phyloP scores from a whole-genome alignment of 2,113 vertebrate species.

The Felis catus region F.catus_Fca126_mat1.0 CM031419.1:117718501-117719000 shows the following conservation, averaged over 20 bases:
- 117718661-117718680: slow-evolving; percentile 92
- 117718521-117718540: slow-evolving; percentile 88
- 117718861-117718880: neutral
- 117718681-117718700: slow-evolving; percentile 89
- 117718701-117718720: slow-evolving; percentile 86
- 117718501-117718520: slow-evolving; percentile 86
- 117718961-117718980: no score
- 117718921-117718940: no score
- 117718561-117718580: slow-evolving; percentile 84
- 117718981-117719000: no score
- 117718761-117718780: slow-evolving; percentile 69
- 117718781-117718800: slow-evolving; percentile 62
- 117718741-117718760: slow-evolving; percentile 73
- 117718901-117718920: neutral
- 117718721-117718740: slow-evolving; percentile 81
- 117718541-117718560: slow-evolving; percentile 87
- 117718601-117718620: slow-evolving; percentile 63
- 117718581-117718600: slow-evolving; percentile 94
- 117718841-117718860: neutral
- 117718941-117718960: no score
- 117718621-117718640: slow-evolving; percentile 96
- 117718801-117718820: neutral
- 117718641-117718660: slow-evolving; percentile 96
- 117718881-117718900: neutral
- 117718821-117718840: neutral